Percentiles rank a stretch among this genome's conserved stretches.
Evolutionary conservation across 2,888 invertebrate genomes (phyloP).

Genomic region (Agonopterix arenella): DNA sequence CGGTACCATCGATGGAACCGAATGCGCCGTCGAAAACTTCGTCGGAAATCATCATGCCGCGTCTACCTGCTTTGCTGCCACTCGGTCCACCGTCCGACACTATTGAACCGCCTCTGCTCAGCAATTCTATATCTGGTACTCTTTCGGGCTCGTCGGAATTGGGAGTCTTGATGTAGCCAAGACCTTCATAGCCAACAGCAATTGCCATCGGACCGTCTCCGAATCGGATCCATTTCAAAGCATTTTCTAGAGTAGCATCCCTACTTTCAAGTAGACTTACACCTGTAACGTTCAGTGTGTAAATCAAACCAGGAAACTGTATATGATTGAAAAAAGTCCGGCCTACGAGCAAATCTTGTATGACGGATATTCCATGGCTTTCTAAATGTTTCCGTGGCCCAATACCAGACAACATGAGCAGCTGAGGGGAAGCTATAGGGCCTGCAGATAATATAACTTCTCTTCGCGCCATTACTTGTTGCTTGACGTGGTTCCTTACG

Average conservation of each 20-base stretch:
- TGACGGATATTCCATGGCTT: constrained; percentile 67
- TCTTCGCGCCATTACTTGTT: constrained; percentile 71
- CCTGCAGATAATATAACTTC: constrained; percentile 87
- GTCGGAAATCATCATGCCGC: constrained; percentile 63
- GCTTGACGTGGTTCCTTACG: constrained; percentile 48
- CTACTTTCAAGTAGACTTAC: constrained; percentile 37
- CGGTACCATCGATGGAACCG: constrained; percentile 47
- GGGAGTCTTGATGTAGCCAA: constrained; percentile 79
- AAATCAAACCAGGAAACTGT: constrained; percentile 80
- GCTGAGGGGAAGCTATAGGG: constrained; percentile 87
- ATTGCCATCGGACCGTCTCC: constrained; percentile 64
- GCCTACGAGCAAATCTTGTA: constrained; percentile 79
- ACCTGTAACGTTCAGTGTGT: constrained; percentile 62
- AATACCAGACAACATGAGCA: constrained; percentile 87
- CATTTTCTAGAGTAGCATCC: constrained; percentile 23
- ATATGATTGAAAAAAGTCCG: constrained; percentile 79
- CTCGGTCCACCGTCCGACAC: constrained; percentile 50
- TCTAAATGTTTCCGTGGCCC: constrained; percentile 78
- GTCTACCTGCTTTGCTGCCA: constrained; percentile 48
- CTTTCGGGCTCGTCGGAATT: constrained; percentile 61
- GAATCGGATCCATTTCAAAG: constrained; percentile 36
- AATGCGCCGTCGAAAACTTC: constrained; percentile 59
- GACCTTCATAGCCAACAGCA: constrained; percentile 78
- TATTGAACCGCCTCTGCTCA: constrained; percentile 75
- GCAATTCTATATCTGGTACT: constrained; percentile 83